phyloP scores from a whole-genome alignment of 2,888 invertebrate genomes.

The Machimus atricapillus region DNA sequence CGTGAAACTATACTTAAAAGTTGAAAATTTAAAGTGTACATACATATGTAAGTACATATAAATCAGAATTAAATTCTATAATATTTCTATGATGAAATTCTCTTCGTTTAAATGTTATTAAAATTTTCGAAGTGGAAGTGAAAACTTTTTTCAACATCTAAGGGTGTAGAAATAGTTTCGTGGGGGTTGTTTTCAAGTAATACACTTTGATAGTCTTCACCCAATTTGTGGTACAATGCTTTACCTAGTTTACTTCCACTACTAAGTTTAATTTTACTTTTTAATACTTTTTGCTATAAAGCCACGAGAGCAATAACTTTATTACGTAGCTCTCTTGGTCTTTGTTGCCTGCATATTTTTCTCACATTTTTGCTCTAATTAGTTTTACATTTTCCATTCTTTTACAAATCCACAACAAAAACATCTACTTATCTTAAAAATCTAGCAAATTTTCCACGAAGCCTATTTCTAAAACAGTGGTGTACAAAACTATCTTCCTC shows the following conservation, averaged over 20 bases:
- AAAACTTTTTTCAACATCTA: not conserved
- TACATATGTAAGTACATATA: too few relatives aligned
- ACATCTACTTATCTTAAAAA: not conserved
- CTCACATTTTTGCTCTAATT: not conserved
- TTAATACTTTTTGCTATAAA: not conserved
- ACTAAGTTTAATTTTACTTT: not conserved
- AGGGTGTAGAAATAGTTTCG: not conserved
- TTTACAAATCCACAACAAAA: not conserved
- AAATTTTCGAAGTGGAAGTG: not conserved
- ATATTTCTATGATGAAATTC: too few relatives aligned
- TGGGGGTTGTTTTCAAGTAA: not conserved
- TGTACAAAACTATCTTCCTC: not conserved
- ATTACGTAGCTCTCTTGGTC: not conserved
- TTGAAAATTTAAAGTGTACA: too few relatives aligned
- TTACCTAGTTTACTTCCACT: not conserved
- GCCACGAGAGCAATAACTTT: not conserved
- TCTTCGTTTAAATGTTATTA: not conserved
- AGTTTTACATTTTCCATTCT: not conserved
- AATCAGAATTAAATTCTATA: too few relatives aligned
- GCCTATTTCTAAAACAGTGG: not conserved
- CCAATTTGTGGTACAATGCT: not conserved
- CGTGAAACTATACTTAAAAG: too few relatives aligned
- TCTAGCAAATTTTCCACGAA: not conserved
- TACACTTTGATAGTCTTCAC: not conserved
- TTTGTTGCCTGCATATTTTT: not conserved